Evolutionary conservation across 2,113 vertebrate species (phyloP), one percentile per base, ranked within the genome.

Genomic region (Sander lucioperca): DNA sequence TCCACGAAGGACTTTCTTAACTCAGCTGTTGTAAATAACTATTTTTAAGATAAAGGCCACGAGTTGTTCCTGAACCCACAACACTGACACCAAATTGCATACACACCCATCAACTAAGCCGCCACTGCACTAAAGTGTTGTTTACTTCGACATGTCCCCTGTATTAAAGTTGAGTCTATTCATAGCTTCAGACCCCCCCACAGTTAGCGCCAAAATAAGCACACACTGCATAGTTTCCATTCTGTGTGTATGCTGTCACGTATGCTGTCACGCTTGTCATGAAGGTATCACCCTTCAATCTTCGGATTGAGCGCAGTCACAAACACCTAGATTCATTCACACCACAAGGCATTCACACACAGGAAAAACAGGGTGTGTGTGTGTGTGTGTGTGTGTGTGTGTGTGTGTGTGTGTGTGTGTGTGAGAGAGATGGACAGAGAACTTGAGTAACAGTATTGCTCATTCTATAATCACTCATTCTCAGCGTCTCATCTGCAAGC

Each of bases 401-500:
- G 74, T 61, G 56, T 43, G 80, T 27, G 68, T 48, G 56, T 43
- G 53, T 25, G 69, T 72, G 74, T 39, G 74, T 61, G 56, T 43
- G 80, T 27, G 27, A 27, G 27, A 27, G 27, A 27, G 27, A 27
- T 27, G 27, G 27, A 9, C n/a, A 48, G 27, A 30, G 13, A 25
- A 19, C 62, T 30, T 62, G 15, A 69, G 27, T 25, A 50, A 53
- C n/a, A 54, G 6, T 74, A 67, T 51, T 62, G 59, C 74, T 88
- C 80, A 33, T 78, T 80, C 25, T 83, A n/a, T 33, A 21, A 56
- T 83, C 16, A 51, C 57, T 79, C 72, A 87, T 67, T 50, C 68
- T 80, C 74, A 48, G 72, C 76, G 79, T 43, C 39, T 78, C 89
- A 84, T 77, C 81, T 77, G 68, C 39, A 64, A 82, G n/a, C 5